Conservation (phyloP, 2,113 vertebrate species). For the Crotalus viridis region DNA sequence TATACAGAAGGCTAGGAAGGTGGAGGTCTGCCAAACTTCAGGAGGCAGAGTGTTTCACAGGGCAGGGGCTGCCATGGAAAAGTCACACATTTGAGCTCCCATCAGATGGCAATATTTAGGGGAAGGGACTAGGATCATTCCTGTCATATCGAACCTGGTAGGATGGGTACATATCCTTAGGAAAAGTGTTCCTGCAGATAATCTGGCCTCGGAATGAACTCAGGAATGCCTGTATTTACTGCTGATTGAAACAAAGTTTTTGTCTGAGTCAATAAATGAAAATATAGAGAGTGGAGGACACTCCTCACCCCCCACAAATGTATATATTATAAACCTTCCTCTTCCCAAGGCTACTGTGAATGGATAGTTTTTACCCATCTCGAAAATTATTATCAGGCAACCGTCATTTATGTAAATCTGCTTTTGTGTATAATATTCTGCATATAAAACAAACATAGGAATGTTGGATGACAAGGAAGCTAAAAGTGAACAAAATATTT, state of each 20-base stretch:
- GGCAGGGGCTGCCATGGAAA: no score
- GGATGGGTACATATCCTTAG: neutral
- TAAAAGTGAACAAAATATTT: neutral
- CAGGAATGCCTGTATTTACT: neutral
- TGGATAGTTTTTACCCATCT: neutral
- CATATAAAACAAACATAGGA: neutral
- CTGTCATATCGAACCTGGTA: neutral
- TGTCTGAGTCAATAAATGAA: neutral
- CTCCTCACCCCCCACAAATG: neutral
- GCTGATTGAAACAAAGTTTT: neutral
- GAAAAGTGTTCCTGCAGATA: no score
- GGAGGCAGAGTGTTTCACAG: no score
- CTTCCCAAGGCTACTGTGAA: neutral
- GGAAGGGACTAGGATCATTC: neutral
- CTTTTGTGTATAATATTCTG: neutral
- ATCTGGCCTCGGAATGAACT: neutral
- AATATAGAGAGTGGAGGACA: neutral
- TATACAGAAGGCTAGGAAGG: no score
- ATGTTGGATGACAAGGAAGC: neutral
- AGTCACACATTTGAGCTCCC: no score
- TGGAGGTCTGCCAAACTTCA: no score
- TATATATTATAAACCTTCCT: neutral
- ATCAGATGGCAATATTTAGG: no score
- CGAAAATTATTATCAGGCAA: neutral
- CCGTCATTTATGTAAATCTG: neutral